These are phyloP conservation scores for Melinaea menophilus DNA, from an alignment of 2,888 invertebrate genomes.

Conservation along the genomic window DNA sequence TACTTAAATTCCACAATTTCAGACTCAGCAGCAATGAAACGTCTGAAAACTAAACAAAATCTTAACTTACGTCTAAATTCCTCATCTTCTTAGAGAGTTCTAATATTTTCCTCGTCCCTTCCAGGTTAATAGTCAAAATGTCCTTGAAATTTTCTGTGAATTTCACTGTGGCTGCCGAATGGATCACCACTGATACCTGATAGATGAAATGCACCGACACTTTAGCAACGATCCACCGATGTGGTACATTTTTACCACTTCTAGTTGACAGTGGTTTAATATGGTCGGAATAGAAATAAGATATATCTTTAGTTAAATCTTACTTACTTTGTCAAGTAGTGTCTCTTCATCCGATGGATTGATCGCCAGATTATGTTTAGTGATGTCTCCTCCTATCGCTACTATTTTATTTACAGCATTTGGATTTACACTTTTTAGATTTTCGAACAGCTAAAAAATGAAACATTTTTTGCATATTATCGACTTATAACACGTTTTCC, in stretches of 20 bases:
- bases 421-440: constrained; percentile 80
- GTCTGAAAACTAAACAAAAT: not conserved
- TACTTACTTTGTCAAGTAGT: constrained; percentile 28
- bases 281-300: too few species aligned
- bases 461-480: not conserved
- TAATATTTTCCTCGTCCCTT: constrained; percentile 44
- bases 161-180: constrained; percentile 49
- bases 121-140: constrained; percentile 44
- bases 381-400: constrained; percentile 25
- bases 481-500: not conserved
- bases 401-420: constrained; percentile 36
- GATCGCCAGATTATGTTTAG: constrained; percentile 13
- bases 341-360: constrained; percentile 15
- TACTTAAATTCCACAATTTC: too few species aligned
- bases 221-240: too few species aligned
- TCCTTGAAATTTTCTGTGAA: constrained; percentile 42
- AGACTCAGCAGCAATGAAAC: too few species aligned
- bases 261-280: too few species aligned
- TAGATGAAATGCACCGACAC: too few species aligned
- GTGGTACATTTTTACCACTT: too few species aligned
- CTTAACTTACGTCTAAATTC: constrained; percentile 40
- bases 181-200: constrained; percentile 65
- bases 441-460: constrained; percentile 81
- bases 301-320: too few species aligned
- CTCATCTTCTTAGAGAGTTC: constrained; percentile 43